Base-by-base conservation (phyloP, 2,113 vertebrate species). In the Sprattus sprattus region DNA sequence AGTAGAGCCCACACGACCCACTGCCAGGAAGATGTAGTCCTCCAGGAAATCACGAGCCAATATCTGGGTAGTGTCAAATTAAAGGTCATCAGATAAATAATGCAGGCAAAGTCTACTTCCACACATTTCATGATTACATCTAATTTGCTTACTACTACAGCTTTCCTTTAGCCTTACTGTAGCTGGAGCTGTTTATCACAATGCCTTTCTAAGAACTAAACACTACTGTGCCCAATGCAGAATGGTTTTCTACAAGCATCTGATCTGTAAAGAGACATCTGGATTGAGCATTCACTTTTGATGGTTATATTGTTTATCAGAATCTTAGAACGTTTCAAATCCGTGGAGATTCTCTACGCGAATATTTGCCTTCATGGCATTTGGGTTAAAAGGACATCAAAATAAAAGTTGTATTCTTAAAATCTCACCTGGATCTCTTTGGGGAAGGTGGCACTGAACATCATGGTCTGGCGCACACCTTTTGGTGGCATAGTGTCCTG, bases 401-500 rank as follows among this genome's bases (percentile, higher is more conserved):
- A 57, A 47, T 16, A 0, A 13, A 0, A 8, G 3, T 20, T 15
- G 4, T 39, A 22, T 16, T 6, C 2, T 18, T 4, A 20, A 10
- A 10, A 25, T 0, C 84, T 11, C 93, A 99, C 98, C 97, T 99
- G 98, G 90, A 99, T 99, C 94, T 99, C 98, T 93, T 99, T 99
- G 85, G 98, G 98, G 89, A 99, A 99, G 88, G 98, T 99, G 83
- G 98, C 98, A 90, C 98, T 99, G 92, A 99, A 99, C 98, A 99
- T 99, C 97, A 99, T 97, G 87, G 98, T 99, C 80, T 99, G 98
- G 80, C 98, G 96, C 85, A 97, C 92, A 8, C 97, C 98, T 89
- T 99, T 99, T 18, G 95, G 96, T 1, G 98, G 98, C 98, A 99
- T 99, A 82, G 97, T 97, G 93, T 99, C 98, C 90, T 99, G 96